A percentile compares a stretch with the other conserved stretches of the same genome.
Conservation (phyloP, 2,113 vertebrate genomes). For the Toxostoma redivivum region DNA sequence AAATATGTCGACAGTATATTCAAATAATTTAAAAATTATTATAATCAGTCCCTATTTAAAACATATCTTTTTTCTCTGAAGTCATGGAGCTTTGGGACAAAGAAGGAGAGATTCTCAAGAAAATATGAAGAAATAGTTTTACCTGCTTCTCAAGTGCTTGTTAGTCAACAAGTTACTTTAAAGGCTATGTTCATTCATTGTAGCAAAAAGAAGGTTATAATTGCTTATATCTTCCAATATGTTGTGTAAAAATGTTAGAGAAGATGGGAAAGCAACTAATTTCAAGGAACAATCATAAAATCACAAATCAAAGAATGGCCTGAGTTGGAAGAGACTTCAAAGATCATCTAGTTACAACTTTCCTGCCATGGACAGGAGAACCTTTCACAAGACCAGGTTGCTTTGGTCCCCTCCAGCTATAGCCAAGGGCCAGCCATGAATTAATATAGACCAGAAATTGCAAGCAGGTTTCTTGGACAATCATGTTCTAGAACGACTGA, state of each 20-base stretch:
- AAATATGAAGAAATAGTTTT: background rate
- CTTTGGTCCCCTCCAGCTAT: background rate
- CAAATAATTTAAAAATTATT: background rate
- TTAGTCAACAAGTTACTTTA: background rate
- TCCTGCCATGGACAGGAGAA: background rate
- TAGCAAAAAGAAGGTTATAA: background rate
- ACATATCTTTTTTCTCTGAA: background rate
- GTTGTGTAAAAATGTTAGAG: background rate
- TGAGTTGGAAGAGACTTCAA: background rate
- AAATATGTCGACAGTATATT: slow-evolving; percentile 21
- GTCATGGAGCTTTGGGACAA: background rate
- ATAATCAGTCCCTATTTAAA: background rate
- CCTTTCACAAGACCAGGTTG: background rate
- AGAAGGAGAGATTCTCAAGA: background rate
- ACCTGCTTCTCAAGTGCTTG: background rate
- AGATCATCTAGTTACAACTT: background rate
- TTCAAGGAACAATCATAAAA: background rate
- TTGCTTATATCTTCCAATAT: background rate
- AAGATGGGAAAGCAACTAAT: background rate
- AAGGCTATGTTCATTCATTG: background rate
- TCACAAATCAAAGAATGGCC: background rate
- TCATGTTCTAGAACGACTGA: background rate
- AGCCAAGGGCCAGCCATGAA: background rate
- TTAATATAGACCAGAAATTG: background rate
- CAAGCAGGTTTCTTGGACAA: background rate